phyloP scores from a whole-genome alignment of 1,140 invertebrate species.

The Tetramorium simillimum region DNA sequence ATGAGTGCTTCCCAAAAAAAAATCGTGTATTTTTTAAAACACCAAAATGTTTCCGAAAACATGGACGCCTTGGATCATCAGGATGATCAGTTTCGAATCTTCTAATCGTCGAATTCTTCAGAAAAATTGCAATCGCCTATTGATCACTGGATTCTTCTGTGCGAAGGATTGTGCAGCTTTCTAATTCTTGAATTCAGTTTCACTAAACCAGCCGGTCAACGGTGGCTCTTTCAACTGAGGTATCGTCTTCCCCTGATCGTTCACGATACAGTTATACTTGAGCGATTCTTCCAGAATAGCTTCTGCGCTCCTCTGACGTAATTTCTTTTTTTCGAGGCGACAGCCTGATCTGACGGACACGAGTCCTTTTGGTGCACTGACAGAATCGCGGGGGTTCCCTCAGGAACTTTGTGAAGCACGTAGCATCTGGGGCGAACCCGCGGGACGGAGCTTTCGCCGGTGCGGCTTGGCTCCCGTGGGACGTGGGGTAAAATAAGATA shows the following conservation, averaged over 20 bases:
- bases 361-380: constrained; percentile 59
- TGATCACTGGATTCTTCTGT: not conserved
- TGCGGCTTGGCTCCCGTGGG: constrained; percentile 69
- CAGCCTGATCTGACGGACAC: not conserved
- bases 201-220: constrained; percentile 1
- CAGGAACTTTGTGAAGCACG: constrained; percentile 58
- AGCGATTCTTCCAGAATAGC: not conserved
- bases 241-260: not conserved
- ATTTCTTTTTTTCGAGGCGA: constrained; percentile 8
- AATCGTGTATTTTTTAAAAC: not conserved
- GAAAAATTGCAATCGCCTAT: not conserved
- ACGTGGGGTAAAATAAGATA: constrained; percentile 71
- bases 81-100: not conserved
- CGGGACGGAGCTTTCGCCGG: constrained; percentile 12
- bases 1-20: not conserved
- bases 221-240: not conserved
- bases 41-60: not conserved
- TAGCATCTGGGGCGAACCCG: constrained; percentile 66
- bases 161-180: not conserved
- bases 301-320: not conserved
- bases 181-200: not conserved
- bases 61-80: not conserved
- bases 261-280: constrained; percentile 43
- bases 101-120: not conserved
- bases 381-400: constrained; percentile 62